Conservation (phyloP, 2,113 vertebrate genomes). For the Thunnus thynnus region DNA sequence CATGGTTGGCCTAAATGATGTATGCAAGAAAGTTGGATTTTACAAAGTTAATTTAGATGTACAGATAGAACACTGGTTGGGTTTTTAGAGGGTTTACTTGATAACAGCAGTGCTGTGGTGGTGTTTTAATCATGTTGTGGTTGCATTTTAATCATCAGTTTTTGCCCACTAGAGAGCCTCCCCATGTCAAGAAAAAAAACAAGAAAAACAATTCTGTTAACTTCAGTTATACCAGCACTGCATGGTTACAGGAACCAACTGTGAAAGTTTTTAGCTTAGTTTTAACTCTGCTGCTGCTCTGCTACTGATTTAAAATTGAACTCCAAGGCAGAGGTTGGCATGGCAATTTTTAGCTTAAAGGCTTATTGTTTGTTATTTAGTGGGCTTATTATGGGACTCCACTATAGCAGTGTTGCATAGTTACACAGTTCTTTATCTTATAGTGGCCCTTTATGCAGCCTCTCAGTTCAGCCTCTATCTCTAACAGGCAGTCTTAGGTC, state of each 20-base stretch:
- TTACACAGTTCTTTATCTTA: no score
- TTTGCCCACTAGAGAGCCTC: background rate
- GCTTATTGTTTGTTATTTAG: no score
- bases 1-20: slow-evolving; percentile 9
- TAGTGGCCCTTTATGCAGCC: no score
- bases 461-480: no score
- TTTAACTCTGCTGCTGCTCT: slow-evolving; percentile 19
- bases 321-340: slow-evolving; percentile 28
- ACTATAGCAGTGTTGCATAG: no score
- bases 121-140: slow-evolving; percentile 8
- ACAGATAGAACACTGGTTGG: background rate
- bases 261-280: slow-evolving; percentile 39
- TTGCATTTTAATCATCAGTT: background rate
- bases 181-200: background rate
- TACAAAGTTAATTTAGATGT: slow-evolving; percentile 11
- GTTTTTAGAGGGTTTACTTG: background rate
- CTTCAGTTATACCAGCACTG: background rate
- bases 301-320: slow-evolving; percentile 7
- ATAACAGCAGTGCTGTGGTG: background rate
- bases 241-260: slow-evolving; percentile 1
- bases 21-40: slow-evolving; percentile 8
- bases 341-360: no score
- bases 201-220: background rate
- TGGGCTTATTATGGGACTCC: no score
- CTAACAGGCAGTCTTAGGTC: no score